These are phyloP conservation scores for Limnephilus rhombicus DNA, from an alignment of 2,888 invertebrate species.

Conservation along the genomic window DNA sequence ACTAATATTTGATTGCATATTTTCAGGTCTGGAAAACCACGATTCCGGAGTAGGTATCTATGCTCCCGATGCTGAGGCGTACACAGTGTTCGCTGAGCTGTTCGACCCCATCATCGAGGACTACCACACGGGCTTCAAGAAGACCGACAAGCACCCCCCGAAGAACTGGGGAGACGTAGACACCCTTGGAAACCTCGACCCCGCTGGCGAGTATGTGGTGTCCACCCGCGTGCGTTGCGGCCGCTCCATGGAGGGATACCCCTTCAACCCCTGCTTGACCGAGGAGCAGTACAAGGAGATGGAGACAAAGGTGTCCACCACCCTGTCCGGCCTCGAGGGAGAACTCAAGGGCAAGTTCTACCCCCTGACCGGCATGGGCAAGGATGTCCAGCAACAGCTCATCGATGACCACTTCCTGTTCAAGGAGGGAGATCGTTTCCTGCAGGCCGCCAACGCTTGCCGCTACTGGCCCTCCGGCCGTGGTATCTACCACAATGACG, in stretches of 20 bases:
- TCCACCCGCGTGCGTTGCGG: conserved; percentile 98
- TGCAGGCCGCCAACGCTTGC: conserved; percentile 96
- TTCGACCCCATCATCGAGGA: conserved; percentile 99
- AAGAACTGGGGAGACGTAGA: conserved; percentile 96
- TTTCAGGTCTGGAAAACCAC: conserved; percentile 92
- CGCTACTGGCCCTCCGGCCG: conserved; percentile 98
- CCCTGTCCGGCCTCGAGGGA: conserved; percentile 89
- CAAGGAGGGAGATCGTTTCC: conserved; percentile 96
- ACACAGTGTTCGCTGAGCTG: conserved; percentile 93
- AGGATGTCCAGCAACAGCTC: conserved; percentile 96
- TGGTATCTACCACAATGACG: conserved; percentile 98
- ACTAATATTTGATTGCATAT: background rate
- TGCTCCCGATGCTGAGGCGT: conserved; percentile 97
- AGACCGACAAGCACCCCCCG: conserved; percentile 95
- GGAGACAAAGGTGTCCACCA: conserved; percentile 92
- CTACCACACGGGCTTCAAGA: conserved; percentile 97
- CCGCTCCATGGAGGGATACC: conserved; percentile 95
- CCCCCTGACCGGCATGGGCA: conserved; percentile 97
- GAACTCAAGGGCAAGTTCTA: conserved; percentile 97
- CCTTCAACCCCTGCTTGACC: conserved; percentile 98
- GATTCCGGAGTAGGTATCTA: conserved; percentile 98
- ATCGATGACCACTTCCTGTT: conserved; percentile 99
- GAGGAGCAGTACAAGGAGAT: conserved; percentile 98
- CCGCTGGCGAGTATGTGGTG: conserved; percentile 92
- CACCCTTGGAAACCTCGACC: conserved; percentile 94